Evolutionary conservation across 2,888 invertebrate species (phyloP).

Genomic region (Drosophila meridiana): DNA sequence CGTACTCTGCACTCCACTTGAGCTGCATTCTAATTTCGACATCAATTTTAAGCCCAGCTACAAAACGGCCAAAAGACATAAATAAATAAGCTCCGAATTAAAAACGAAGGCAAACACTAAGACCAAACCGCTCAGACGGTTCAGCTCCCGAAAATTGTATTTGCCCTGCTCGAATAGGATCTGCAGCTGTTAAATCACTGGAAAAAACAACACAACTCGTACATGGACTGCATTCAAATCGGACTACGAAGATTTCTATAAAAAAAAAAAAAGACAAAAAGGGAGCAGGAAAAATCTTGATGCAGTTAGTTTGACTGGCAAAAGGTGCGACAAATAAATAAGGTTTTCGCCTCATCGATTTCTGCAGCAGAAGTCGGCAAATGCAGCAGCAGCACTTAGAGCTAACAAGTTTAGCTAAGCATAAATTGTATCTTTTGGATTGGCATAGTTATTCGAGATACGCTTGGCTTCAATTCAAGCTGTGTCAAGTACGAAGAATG

Average conservation of each 20-base stretch:
- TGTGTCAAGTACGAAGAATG: not conserved
- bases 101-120: slow-evolving; percentile 60
- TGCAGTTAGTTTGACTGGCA: slow-evolving; percentile 6
- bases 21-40: slow-evolving; percentile 79
- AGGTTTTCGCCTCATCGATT: slow-evolving; percentile 14
- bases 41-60: slow-evolving; percentile 53
- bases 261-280: not conserved
- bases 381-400: not conserved
- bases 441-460: slow-evolving; percentile 5
- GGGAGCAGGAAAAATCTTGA: slow-evolving; percentile 27
- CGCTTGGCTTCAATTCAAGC: not conserved
- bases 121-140: not conserved
- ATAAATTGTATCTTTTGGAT: slow-evolving; percentile 12
- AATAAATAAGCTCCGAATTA: slow-evolving; percentile 71
- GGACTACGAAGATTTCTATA: slow-evolving; percentile 23
- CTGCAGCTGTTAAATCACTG: slow-evolving; percentile 73
- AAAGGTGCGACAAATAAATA: slow-evolving; percentile 45
- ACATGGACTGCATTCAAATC: slow-evolving; percentile 70
- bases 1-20: slow-evolving; percentile 57
- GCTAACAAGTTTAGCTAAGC: slow-evolving; percentile 23
- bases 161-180: slow-evolving; percentile 13
- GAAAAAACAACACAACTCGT: slow-evolving; percentile 66
- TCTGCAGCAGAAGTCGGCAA: slow-evolving; percentile 8
- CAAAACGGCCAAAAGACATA: slow-evolving; percentile 61
- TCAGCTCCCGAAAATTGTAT: slow-evolving; percentile 8